phyloP scores from a whole-genome alignment of 1,140 invertebrate species.

The Drosophila pallidifrons region DNA sequence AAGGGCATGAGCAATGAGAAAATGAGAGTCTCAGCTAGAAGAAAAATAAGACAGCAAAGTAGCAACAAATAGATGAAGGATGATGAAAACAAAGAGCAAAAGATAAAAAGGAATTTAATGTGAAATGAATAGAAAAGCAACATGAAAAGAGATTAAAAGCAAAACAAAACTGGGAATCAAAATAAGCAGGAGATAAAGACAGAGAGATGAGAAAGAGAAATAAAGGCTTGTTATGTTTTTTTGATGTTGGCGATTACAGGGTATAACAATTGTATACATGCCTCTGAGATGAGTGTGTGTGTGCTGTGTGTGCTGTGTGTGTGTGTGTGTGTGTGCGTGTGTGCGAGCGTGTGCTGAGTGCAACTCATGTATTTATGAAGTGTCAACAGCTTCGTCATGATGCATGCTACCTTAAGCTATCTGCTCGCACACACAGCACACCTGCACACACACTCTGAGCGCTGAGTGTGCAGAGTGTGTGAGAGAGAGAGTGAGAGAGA shows the following conservation, averaged over 20 bases:
- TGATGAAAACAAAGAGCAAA: no score
- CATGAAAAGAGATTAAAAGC: no score
- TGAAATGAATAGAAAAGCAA: no score
- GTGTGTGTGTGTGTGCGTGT: conserved; percentile 15
- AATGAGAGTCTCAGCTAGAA: no score
- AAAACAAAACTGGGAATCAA: not conserved
- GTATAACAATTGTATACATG: conserved; percentile 63
- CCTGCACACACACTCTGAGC: not conserved
- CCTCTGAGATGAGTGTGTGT: conserved; percentile 9
- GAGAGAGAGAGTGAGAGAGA: not conserved
- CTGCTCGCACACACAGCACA: conserved; percentile 34
- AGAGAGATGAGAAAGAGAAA: not conserved
- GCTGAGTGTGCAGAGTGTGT: not conserved
- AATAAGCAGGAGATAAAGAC: not conserved
- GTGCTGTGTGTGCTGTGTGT: conserved; percentile 15
- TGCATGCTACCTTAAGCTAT: conserved; percentile 70
- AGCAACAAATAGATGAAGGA: no score
- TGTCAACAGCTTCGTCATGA: conserved; percentile 79
- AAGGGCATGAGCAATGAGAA: not conserved
- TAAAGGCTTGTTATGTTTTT: not conserved
- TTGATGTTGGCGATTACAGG: conserved; percentile 10
- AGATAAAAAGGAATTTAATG: no score
- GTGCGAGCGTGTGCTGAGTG: conserved; percentile 51
- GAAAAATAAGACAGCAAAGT: not conserved
- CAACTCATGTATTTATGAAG: conserved; percentile 82